Evolutionary conservation across 2,113 vertebrate genomes (phyloP).

Genomic region (Rissa tridactyla): DNA sequence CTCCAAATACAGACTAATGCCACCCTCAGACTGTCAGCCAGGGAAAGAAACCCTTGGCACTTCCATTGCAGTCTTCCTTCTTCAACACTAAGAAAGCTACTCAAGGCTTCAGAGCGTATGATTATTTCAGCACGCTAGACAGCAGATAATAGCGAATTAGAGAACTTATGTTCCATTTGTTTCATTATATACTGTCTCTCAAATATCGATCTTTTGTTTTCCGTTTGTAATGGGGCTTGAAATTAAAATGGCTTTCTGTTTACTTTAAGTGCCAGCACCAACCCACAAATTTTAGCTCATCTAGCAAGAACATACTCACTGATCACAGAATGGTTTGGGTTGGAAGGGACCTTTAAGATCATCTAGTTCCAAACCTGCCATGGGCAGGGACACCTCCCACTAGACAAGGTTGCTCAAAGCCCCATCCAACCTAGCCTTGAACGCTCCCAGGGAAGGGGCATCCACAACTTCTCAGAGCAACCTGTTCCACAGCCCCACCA

Average conservation of each 20-base stretch:
- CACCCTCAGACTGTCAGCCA: not conserved
- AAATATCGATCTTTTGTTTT: slow-evolving; percentile 14
- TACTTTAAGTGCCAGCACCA: not conserved
- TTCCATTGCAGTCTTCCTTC: not conserved
- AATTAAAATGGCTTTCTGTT: slow-evolving; percentile 42
- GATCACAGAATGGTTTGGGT: not conserved
- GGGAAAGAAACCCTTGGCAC: not conserved
- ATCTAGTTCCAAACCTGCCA: not conserved
- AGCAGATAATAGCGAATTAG: not conserved
- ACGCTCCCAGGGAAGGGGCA: not conserved
- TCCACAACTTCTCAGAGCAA: not conserved
- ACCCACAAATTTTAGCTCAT: not conserved
- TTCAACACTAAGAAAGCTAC: not conserved
- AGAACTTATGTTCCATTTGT: not conserved
- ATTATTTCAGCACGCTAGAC: not conserved
- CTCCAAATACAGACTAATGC: not conserved
- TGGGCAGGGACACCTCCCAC: not conserved
- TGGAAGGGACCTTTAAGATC: not conserved
- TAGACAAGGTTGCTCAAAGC: not conserved
- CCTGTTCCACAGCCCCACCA: not conserved
- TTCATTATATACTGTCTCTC: not conserved
- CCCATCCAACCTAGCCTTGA: not conserved
- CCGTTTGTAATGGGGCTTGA: slow-evolving; percentile 12
- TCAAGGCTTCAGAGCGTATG: not conserved
- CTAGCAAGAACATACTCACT: not conserved